A percentile compares a stretch with the other conserved stretches of the same genome.
phyloP scores from a whole-genome alignment of 2,113 vertebrate genomes.

The Coreoperca whiteheadi region DNA sequence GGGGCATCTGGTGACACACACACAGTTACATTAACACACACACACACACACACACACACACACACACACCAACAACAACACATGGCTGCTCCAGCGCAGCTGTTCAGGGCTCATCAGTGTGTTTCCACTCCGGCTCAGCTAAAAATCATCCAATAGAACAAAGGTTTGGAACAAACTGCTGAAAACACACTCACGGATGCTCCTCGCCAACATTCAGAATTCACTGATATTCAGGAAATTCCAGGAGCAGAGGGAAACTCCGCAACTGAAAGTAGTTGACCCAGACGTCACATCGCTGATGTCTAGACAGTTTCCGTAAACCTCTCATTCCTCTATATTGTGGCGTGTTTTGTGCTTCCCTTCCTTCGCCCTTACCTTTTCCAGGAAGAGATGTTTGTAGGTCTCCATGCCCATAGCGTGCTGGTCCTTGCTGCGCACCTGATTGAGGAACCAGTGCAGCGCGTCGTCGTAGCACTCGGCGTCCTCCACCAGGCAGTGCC shows the following conservation, averaged over 20 bases:
- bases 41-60: not conserved
- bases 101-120: not conserved
- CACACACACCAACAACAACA: conserved; percentile 1
- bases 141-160: not conserved
- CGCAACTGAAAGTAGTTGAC: no score
- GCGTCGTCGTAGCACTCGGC: conserved; percentile 97
- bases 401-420: conserved; percentile 99
- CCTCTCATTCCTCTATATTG: not conserved
- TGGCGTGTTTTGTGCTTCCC: not conserved
- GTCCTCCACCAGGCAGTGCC: conserved; percentile 99
- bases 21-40: not conserved
- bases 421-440: conserved; percentile 99
- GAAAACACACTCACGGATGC: not conserved
- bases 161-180: not conserved
- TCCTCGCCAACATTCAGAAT: no score
- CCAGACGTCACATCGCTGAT: no score
- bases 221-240: no score
- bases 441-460: conserved; percentile 98
- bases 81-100: not conserved
- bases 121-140: conserved; percentile 2
- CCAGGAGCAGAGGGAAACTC: no score
- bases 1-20: conserved; percentile 90
- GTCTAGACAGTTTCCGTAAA: not conserved
- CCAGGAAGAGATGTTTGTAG: conserved; percentile 98
- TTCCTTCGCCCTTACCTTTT: conserved; percentile 88